A percentile compares a stretch with the other conserved stretches of the same genome.
These are phyloP conservation scores for Pyxicephalus adspersus DNA, from an alignment of 2,113 vertebrate genomes.

Conservation along the genomic window DNA sequence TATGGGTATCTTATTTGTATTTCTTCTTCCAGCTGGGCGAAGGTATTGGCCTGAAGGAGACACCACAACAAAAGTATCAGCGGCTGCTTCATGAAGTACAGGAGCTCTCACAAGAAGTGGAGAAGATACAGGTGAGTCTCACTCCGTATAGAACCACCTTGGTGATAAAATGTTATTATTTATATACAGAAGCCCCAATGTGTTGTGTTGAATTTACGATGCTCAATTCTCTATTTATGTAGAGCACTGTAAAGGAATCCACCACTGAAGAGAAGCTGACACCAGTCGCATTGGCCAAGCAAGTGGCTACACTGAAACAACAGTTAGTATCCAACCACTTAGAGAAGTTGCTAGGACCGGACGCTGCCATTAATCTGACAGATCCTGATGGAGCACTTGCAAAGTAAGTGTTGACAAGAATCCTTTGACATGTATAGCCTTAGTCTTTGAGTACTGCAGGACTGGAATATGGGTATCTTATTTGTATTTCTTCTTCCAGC, in stretches of 20 bases:
- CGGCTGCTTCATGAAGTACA: constrained; percentile 91
- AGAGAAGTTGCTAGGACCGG: constrained; percentile 88
- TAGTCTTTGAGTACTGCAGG: no score
- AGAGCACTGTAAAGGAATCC: constrained; percentile 83
- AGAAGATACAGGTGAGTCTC: constrained; percentile 82
- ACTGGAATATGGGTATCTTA: background rate
- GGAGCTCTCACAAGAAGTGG: constrained; percentile 88
- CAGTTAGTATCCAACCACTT: constrained; percentile 90
- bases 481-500: constrained; percentile 64
- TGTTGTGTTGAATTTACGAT: background rate
- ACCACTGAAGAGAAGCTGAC: constrained; percentile 87
- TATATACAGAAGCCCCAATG: background rate
- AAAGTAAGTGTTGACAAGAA: constrained; percentile 84
- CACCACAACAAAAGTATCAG: constrained; percentile 93
- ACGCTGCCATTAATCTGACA: constrained; percentile 86
- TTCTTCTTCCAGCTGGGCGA: constrained; percentile 80
- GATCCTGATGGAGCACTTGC: constrained; percentile 92
- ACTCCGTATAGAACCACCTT: no score
- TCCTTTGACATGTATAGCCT: no score
- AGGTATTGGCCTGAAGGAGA: constrained; percentile 87
- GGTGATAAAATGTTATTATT: no score
- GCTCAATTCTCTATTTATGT: background rate
- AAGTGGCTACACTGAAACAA: constrained; percentile 87
- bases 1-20: background rate
- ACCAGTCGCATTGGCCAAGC: constrained; percentile 86